Evolutionary conservation across 2,797 vertebrate genomes (phyloP), one percentile per base, ranked within the genome.

Genomic region (Silurus lanzhouensis): DNA sequence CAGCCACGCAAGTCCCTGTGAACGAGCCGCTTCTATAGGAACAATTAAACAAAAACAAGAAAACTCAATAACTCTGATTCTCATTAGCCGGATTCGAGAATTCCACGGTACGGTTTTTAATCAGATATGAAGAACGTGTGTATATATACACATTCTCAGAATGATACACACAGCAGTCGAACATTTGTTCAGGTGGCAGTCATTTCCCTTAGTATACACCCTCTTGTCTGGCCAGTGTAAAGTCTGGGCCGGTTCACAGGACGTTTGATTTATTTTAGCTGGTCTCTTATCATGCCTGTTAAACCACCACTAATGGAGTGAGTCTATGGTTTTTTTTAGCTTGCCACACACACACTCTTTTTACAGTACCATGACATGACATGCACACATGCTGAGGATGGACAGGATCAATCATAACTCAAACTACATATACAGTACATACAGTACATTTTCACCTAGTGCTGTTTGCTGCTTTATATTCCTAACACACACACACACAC

Each of bases 261-360:
- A 89, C 88, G 68, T 85, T 71, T 85, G 92, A 83, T 92, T 92
- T 94, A 90, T 93, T 91, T 91, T 93, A 90, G 87, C 90, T 3
- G 90, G 63, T 85, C 66, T 92, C 93, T 93, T 89, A 92, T 90
- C 86, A 91, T 88, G 83, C 88, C 84, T 78, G 86, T 88, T 91
- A 90, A 89, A 89, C 63, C 89, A 55, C 20, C 44, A 87, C 88
- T 83, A 71, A 83, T 83, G 22, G 61, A 81, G 8, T 20, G 46
- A 81, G 22, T 52, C 44, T 46, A 52, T 66, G 46, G 60, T 81
- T 52, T 4, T 52, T 4, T 44, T 20, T 31, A 27, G 78, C n/a
- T 52, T 52, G 12, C 63, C 66, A n/a, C n/a, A 52, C 2, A 64
- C 31, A 79, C 19, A 44, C 25, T 25, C 60, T 48, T 64, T 64